Conservation (phyloP, 1,140 invertebrate species). For the Penaeus japonicus region DNA sequence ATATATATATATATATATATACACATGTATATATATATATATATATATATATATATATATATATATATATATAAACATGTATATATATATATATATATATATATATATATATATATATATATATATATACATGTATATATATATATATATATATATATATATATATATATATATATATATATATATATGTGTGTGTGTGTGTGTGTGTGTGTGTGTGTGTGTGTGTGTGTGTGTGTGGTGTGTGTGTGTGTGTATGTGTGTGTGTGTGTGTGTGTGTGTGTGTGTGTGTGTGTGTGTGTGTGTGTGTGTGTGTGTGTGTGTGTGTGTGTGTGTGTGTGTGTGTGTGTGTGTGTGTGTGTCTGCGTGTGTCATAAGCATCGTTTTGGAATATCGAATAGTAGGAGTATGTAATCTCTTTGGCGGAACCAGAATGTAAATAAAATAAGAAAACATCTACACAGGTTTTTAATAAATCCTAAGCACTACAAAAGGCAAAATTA, state of each 20-base stretch:
- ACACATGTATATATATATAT: too few species aligned
- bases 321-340: neutral
- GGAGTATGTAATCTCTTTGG: neutral
- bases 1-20: too few species aligned
- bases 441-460: conserved; percentile 14
- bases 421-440: neutral
- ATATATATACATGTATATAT: too few species aligned
- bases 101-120: too few species aligned
- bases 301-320: neutral
- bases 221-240: neutral
- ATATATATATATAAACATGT: too few species aligned
- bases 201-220: neutral
- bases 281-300: neutral
- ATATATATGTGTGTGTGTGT: neutral
- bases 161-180: too few species aligned
- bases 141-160: too few species aligned
- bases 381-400: neutral
- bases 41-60: too few species aligned
- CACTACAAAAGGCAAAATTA: conserved; percentile 25
- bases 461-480: conserved; percentile 17
- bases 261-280: neutral
- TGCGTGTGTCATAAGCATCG: too few species aligned
- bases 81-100: too few species aligned
- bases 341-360: neutral
- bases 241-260: neutral